Conservation (phyloP, 2,113 vertebrate genomes). For the Suricata suricatta region DNA sequence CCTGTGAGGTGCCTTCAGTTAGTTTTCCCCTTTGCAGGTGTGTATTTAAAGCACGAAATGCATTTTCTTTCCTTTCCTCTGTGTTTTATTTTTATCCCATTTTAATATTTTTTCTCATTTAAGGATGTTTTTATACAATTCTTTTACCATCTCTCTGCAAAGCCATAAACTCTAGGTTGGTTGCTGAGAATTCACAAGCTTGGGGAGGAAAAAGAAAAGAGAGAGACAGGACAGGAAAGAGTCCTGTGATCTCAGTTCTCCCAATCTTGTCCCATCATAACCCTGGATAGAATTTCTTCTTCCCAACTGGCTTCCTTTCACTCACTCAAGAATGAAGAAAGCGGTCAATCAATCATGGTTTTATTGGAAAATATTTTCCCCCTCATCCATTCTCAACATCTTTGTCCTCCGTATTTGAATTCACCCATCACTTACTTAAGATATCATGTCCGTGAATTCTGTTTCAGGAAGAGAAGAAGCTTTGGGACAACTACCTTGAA, state of each 20-base stretch:
- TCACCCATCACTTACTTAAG: neutral
- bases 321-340: neutral
- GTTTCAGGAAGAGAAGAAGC: neutral
- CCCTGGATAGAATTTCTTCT: neutral
- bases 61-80: neutral
- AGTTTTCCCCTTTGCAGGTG: neutral
- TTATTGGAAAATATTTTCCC: neutral
- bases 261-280: neutral
- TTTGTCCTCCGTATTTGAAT: neutral
- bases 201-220: neutral
- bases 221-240: neutral
- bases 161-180: neutral
- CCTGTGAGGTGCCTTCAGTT: neutral
- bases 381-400: neutral
- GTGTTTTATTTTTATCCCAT: neutral
- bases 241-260: neutral
- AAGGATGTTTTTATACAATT: neutral
- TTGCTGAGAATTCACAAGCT: neutral
- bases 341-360: fast-evolving
- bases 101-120: neutral
- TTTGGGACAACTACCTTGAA: neutral
- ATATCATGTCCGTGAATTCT: neutral
- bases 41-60: neutral
- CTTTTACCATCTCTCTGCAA: neutral
- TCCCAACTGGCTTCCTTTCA: neutral